Evolutionary conservation across 92 coral and sea anemone species (phyloP).

Genomic region (Actinostola sp.): DNA sequence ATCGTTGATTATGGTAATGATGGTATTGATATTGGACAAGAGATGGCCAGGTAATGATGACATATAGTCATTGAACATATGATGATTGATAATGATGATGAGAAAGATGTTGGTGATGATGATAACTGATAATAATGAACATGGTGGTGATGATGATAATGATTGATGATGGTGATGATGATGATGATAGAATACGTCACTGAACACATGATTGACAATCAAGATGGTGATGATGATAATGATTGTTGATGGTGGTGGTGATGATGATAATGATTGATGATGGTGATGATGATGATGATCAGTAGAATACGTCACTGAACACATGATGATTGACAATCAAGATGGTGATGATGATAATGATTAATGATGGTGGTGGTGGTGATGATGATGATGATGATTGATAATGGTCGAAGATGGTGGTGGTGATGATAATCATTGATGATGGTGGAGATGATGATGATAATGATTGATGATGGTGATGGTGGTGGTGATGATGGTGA

Average conservation of each 20-base stretch:
- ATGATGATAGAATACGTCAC: not conserved
- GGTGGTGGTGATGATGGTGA: not conserved
- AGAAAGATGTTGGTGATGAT: not conserved
- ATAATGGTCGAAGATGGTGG: not conserved
- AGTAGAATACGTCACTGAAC: not conserved
- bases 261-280: too few relatives aligned
- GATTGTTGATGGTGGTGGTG: too few relatives aligned
- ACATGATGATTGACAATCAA: not conserved
- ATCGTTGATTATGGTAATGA: slow-evolving; percentile 70
- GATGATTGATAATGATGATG: not conserved
- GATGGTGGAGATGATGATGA: not conserved
- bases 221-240: too few relatives aligned
- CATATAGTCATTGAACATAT: not conserved
- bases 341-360: not conserved
- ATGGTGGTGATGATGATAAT: slow-evolving; percentile 1
- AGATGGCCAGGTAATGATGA: slow-evolving; percentile 41
- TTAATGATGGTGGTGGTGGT: not conserved
- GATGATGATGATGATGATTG: slow-evolving; percentile 2
- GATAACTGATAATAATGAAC: not conserved
- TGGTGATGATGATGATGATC: not conserved
- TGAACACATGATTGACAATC: too few relatives aligned
- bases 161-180: not conserved
- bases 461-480: slow-evolving; percentile 5
- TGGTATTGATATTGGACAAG: slow-evolving; percentile 57
- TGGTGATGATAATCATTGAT: not conserved